Base-by-base conservation (phyloP, 2,888 invertebrate genomes). In the Morpho achilles region DNA sequence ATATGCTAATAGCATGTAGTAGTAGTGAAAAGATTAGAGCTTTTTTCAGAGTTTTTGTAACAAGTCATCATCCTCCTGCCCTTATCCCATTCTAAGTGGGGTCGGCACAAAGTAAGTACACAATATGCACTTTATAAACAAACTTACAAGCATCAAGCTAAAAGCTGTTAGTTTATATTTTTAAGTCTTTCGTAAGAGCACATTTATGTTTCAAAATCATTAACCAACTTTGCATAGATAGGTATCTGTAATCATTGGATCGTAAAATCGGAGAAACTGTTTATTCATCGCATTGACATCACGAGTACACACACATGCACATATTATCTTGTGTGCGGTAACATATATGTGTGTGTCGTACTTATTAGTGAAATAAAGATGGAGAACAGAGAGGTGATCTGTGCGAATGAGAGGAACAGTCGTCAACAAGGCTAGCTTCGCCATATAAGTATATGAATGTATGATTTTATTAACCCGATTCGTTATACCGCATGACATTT, bases 261-360 rank as follows among this genome's bases (percentile, higher is more conserved):
- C 87, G 82, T 87, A 86, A 87, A 88, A 87, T 87, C 82, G 82
- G 79, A 87, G 87, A 88, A 87, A 87, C 86, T 86, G 84, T 88
- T 87, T 86, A 86, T 87, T 87, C 84, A 85, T 84, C 85, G 83
- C 82, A 83, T 82, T 82, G 85, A 84, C 82, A 82, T 74, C 74
- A 72, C 65, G 67, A 65, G 68, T 65, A 74, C 69, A 68, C 74
- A 72, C 74, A 72, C 74, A 76, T 72, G 73, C 63, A 68, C 61
- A 68, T 53, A 70, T 63, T 58, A 61, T 64, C 66, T 62, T 56
- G 61, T 69, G 73, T 73, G 73, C 74, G 73, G 62, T 60, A 60
- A 53, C 53, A 50, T 61, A 54, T 58, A 67, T 69, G 65, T 76
- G 77, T 80, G 74, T 74, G 76, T 75, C 71, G 71, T 54, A 79